Conservation (phyloP, 2,113 vertebrate genomes). For the Gopherus evgoodei region DNA sequence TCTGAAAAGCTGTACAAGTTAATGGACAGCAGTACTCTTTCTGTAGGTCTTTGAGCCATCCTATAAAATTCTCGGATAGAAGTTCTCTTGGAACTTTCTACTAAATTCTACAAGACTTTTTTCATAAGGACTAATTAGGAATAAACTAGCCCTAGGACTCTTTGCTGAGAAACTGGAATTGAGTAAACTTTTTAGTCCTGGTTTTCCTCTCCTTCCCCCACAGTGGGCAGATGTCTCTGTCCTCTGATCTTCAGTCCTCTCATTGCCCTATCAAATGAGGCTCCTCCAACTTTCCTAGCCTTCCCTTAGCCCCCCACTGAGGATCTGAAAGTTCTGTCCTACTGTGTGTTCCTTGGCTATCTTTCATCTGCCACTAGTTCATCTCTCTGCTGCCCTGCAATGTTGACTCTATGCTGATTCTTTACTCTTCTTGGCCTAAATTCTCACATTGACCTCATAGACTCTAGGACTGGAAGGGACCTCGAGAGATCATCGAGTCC, state of each 20-base stretch:
- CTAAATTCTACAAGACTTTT: not conserved
- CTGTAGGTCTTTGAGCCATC: not conserved
- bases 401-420: not conserved
- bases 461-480: too few species aligned
- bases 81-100: not conserved
- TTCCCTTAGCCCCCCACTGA: not conserved
- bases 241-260: fast-evolving
- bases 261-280: fast-evolving
- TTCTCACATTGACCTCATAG: not conserved
- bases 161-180: not conserved
- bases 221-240: not conserved
- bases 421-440: not conserved
- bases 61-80: conserved; percentile 1
- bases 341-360: fast-evolving
- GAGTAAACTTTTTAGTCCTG: not conserved
- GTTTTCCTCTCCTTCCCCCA: not conserved
- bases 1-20: conserved; percentile 36
- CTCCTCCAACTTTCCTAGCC: not conserved
- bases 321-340: not conserved
- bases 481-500: too few species aligned
- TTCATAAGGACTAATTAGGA: conserved; percentile 11
- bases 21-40: conserved; percentile 33
- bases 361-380: not conserved
- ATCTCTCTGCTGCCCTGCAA: not conserved
- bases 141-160: fast-evolving